A percentile compares a stretch with the other conserved stretches of the same genome.
phyloP scores from a whole-genome alignment of 2,888 invertebrate genomes.

The Anticlea derivata region DNA sequence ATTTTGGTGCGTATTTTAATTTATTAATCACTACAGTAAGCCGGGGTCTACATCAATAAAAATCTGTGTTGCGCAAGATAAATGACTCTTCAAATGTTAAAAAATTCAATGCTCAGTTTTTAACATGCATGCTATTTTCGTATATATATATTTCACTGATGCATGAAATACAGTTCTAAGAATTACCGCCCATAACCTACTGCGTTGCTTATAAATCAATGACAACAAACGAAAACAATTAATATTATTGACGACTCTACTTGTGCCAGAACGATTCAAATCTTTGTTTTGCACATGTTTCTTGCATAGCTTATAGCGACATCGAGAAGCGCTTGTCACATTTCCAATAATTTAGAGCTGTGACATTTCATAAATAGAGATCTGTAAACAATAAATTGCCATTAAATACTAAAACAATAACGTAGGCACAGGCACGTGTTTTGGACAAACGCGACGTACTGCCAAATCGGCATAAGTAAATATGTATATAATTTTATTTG shows the following conservation, averaged over 20 bases:
- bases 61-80: conserved; percentile 19
- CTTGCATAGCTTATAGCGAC: conserved; percentile 12
- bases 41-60: conserved; percentile 30
- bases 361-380: conserved; percentile 32
- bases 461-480: conserved; percentile 40
- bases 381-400: conserved; percentile 35
- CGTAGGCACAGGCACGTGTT: conserved; percentile 38
- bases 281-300: conserved; percentile 14
- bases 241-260: conserved; percentile 12
- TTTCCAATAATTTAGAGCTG: conserved; percentile 17
- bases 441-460: conserved; percentile 31
- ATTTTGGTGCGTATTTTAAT: conserved; percentile 59
- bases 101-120: neutral
- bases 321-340: conserved; percentile 8
- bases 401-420: conserved; percentile 42
- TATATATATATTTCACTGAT: neutral
- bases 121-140: neutral
- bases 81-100: conserved; percentile 13
- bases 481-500: conserved; percentile 42
- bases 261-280: conserved; percentile 8
- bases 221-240: conserved; percentile 13
- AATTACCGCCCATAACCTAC: conserved; percentile 3
- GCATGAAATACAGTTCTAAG: conserved; percentile 1
- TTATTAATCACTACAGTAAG: conserved; percentile 40
- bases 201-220: conserved; percentile 16